Evolutionary conservation across 1,140 invertebrate species (phyloP).

Genomic region (Philotrypesis tridentata): DNA sequence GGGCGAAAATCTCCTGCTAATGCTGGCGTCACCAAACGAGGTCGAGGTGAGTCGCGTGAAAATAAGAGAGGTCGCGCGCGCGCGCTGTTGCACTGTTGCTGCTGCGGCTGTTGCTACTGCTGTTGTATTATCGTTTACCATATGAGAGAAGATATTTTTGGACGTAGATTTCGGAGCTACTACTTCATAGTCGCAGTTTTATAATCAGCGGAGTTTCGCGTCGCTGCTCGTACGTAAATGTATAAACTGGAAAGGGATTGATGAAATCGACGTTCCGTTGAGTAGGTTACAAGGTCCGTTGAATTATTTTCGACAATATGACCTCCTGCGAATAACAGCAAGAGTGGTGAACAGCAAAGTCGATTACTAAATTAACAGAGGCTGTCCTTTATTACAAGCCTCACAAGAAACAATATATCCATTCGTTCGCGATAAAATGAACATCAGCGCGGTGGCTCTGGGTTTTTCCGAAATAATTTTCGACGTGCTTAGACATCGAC

Average conservation of each 20-base stretch:
- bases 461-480: slow-evolving; percentile 16
- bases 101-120: no score
- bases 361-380: no score
- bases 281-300: slow-evolving; percentile 7
- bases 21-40: slow-evolving; percentile 12
- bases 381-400: no score
- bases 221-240: no score
- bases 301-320: no score
- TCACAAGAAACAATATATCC: not conserved
- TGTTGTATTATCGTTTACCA: no score
- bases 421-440: not conserved
- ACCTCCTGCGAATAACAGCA: no score
- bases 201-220: no score
- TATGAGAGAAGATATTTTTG: no score
- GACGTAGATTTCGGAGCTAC: no score
- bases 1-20: slow-evolving; percentile 28
- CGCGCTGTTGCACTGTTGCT: not conserved
- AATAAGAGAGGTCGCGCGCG: slow-evolving; percentile 32
- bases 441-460: not conserved
- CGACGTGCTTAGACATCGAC: not conserved
- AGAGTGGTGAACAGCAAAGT: no score
- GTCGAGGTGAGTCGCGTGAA: slow-evolving; percentile 42
- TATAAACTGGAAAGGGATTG: not conserved
- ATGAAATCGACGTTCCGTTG: not conserved
- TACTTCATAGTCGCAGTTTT: no score